Base-by-base conservation (phyloP, 1,140 invertebrate genomes). In the Lutraria rhynchaena region DNA sequence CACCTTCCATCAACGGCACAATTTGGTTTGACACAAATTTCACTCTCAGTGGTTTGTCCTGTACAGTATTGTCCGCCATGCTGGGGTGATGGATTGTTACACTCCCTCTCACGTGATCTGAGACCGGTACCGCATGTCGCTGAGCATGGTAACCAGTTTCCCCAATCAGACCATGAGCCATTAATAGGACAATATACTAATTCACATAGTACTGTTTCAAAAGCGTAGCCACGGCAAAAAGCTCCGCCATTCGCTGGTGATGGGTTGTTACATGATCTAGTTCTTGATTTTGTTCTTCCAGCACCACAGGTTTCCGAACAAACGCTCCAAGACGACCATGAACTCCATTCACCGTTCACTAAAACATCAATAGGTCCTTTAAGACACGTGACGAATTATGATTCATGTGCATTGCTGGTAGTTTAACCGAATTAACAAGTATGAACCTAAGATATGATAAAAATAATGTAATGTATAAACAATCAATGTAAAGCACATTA, bases 341-440 rank as follows among this genome's bases (percentile, higher is more conserved):
- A 2, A 3, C 85, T 85, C 90, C 90, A 91, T 3, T 51, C 49
- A 0, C 89, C 89, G 78, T 90, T 46, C 92, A 93, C 93, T 41
- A 41, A 41, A 41, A 41, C 15, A 41, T 5, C 15, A 41, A 41
- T 7, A 5, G 37, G 15, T 5, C 37, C 37, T 41, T 7, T 41
- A 41, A 41, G 37, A 41, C 37, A 41, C 5, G 37, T 41, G 37
- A 7, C 37, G 37, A 7, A n/a, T n/a, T n/a, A n/a, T n/a, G n/a
- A n/a, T n/a, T n/a, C n/a, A n/a, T n/a, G n/a, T n/a, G n/a, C n/a
- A n/a, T n/a, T n/a, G n/a, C n/a, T n/a, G n/a, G n/a, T n/a, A n/a
- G n/a, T n/a, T n/a, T n/a, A n/a, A n/a, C n/a, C n/a, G n/a, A n/a
- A n/a, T n/a, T n/a, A n/a, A n/a, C n/a, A n/a, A n/a, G n/a, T n/a